phyloP scores from a whole-genome alignment of 2,797 vertebrate species.

The Melanotaenia nigrans region DNA sequence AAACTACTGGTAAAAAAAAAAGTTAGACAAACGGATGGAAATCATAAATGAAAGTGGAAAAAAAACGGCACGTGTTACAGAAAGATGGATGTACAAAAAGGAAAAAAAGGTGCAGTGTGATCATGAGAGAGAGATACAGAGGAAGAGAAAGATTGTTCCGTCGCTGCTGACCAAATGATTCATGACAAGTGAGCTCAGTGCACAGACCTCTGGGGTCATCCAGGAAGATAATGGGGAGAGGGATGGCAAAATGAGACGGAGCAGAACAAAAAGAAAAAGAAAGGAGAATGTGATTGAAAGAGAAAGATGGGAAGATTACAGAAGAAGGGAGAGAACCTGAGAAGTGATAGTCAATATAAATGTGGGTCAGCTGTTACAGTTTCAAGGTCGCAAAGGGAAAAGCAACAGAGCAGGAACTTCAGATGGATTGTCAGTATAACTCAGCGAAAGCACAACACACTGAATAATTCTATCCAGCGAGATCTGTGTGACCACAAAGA shows the following conservation, averaged over 20 bases:
- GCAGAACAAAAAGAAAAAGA: slow-evolving; percentile 32
- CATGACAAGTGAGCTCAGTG: slow-evolving; percentile 65
- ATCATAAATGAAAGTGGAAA: slow-evolving; percentile 16
- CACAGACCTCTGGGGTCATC: slow-evolving; percentile 54
- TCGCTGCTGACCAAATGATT: slow-evolving; percentile 61
- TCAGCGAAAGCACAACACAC: not conserved
- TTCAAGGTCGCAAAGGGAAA: not conserved
- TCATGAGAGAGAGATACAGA: slow-evolving; percentile 9
- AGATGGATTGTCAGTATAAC: not conserved
- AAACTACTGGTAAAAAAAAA: not conserved
- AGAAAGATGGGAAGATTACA: slow-evolving; percentile 34
- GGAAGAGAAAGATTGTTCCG: slow-evolving; percentile 37
- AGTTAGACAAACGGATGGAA: not conserved
- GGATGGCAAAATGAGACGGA: slow-evolving; percentile 15
- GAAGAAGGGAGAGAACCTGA: slow-evolving; percentile 8
- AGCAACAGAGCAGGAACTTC: not conserved
- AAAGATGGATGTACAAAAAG: slow-evolving; percentile 8
- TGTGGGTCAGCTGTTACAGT: slow-evolving; percentile 27
- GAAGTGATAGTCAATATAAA: slow-evolving; percentile 6
- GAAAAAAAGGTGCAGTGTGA: not conserved
- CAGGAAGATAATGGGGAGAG: slow-evolving; percentile 36
- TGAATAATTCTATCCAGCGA: not conserved
- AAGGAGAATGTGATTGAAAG: slow-evolving; percentile 12
- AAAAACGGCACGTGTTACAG: not conserved
- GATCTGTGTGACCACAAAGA: too few species aligned